These are phyloP conservation scores for Eupeodes corollae DNA, from an alignment of 1,140 invertebrate species.

Conservation along the genomic window DNA sequence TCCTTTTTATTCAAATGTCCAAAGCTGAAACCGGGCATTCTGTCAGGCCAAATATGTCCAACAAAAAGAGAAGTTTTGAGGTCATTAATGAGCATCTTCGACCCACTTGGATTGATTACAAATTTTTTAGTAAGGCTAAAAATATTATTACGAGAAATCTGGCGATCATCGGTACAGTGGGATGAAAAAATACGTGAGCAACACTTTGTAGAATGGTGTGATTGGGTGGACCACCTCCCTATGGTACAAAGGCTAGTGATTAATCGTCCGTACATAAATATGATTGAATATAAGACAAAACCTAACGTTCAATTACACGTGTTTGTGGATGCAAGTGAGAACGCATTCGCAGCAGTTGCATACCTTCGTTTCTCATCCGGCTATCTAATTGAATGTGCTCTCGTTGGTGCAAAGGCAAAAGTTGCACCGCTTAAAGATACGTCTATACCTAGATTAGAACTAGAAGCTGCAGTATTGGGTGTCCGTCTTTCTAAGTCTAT, in stretches of 20 bases:
- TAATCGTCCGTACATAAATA: too few relatives aligned
- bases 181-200: slow-evolving; percentile 10
- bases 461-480: slow-evolving; percentile 4
- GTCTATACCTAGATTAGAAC: slow-evolving; percentile 1
- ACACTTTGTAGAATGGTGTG: too few relatives aligned
- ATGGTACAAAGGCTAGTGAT: too few relatives aligned
- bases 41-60: slow-evolving; percentile 7
- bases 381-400: neutral
- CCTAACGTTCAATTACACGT: too few relatives aligned
- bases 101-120: slow-evolving; percentile 28
- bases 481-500: neutral
- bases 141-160: slow-evolving; percentile 33
- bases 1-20: neutral
- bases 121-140: slow-evolving; percentile 29
- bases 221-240: too few relatives aligned
- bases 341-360: neutral
- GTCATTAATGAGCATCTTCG: slow-evolving; percentile 25
- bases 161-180: slow-evolving; percentile 27
- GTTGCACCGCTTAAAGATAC: neutral
- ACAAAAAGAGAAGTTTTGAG: slow-evolving; percentile 19
- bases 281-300: too few relatives aligned
- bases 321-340: too few relatives aligned
- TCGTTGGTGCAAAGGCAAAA: slow-evolving; percentile 1
- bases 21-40: neutral
- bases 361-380: neutral